Conservation (phyloP, 2,888 invertebrate genomes). For the Cylindroiulus punctatus region DNA sequence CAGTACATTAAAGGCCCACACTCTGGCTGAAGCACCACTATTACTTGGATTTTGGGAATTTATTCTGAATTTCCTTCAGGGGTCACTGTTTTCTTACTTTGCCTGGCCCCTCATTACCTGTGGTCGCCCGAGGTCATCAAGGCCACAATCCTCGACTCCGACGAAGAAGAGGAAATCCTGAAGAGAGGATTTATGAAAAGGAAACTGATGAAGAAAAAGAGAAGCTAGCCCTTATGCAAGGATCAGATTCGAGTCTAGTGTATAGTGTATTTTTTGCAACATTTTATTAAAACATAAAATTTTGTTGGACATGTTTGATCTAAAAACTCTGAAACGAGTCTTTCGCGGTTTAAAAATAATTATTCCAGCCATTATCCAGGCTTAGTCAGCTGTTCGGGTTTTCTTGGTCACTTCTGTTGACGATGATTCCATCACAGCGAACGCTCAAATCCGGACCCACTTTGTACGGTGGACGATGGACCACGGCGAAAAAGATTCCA, state of each 20-base stretch:
- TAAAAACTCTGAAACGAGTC: background rate
- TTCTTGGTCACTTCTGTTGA: background rate
- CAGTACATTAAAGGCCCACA: background rate
- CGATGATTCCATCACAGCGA: background rate
- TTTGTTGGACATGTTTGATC: background rate
- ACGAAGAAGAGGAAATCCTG: slow-evolving; percentile 54
- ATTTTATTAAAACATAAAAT: slow-evolving; percentile 1
- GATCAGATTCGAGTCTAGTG: background rate
- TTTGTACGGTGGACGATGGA: background rate
- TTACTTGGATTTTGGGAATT: background rate
- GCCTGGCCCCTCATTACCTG: slow-evolving; percentile 44
- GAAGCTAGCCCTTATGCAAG: background rate
- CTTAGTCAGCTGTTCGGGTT: background rate
- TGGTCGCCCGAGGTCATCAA: slow-evolving; percentile 43
- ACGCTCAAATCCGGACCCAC: slow-evolving; percentile 5
- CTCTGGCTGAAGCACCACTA: background rate
- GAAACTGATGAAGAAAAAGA: slow-evolving; percentile 42
- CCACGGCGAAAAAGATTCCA: slow-evolving; percentile 20
- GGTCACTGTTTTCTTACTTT: slow-evolving; percentile 32
- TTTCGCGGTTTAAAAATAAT: background rate
- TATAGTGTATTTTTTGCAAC: background rate
- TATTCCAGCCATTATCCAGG: background rate
- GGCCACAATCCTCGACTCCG: background rate
- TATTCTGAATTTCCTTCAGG: background rate
- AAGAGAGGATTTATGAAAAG: slow-evolving; percentile 12